Percentiles rank a stretch among this genome's conserved stretches.
phyloP scores from a whole-genome alignment of 2,113 vertebrate species.

The Oostethus manadensis region DNA sequence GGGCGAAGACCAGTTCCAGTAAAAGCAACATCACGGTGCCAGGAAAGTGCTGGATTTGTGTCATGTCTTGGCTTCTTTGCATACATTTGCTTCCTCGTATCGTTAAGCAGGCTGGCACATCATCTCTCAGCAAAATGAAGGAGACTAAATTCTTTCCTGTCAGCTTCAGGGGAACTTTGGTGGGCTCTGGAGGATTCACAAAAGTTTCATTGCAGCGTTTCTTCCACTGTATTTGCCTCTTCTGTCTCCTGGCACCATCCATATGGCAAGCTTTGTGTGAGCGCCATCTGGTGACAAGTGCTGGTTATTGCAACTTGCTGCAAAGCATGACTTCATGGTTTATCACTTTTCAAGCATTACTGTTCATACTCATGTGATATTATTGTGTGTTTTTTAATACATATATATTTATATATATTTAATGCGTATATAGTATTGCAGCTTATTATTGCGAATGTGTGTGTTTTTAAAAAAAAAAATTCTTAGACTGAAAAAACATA shows the following conservation, averaged over 20 bases:
- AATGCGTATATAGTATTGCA: too few species aligned
- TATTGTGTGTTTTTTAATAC: too few species aligned
- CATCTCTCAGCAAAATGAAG: slow-evolving; percentile 17
- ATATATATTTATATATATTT: too few species aligned
- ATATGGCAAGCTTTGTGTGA: slow-evolving; percentile 9
- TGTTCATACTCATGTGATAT: too few species aligned
- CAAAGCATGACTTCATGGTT: too few species aligned
- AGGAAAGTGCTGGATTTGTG: neutral
- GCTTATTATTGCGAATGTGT: too few species aligned
- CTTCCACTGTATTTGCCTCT: neutral
- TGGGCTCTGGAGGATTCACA: slow-evolving; percentile 1
- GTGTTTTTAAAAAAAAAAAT: too few species aligned
- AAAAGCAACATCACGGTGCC: neutral
- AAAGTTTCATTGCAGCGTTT: neutral
- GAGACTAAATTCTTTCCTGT: slow-evolving; percentile 7
- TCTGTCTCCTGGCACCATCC: neutral
- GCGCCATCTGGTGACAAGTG: slow-evolving; percentile 34
- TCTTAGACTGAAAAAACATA: too few species aligned
- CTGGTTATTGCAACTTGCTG: slow-evolving; percentile 4
- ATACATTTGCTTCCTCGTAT: slow-evolving; percentile 8
- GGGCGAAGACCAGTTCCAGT: neutral
- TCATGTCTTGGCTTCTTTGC: neutral
- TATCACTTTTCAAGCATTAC: too few species aligned
- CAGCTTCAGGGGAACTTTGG: slow-evolving; percentile 15
- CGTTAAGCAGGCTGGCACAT: slow-evolving; percentile 12